Evolutionary conservation across 2,888 invertebrate genomes (phyloP).

Genomic region (Gortyna flavago): DNA sequence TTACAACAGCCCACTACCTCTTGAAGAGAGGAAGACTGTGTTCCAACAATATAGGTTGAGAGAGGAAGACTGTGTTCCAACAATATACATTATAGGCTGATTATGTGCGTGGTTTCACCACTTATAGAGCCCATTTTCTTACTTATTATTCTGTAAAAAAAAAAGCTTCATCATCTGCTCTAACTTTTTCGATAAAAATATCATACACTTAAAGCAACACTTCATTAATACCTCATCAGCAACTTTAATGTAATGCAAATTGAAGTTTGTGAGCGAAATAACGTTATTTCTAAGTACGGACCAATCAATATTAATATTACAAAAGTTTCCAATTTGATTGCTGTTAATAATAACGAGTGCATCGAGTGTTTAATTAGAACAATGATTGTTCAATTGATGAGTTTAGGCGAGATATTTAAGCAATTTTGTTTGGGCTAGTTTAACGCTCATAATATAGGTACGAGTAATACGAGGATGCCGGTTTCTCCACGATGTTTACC

Average conservation of each 20-base stretch:
- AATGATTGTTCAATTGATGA: conserved; percentile 29
- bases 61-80: no score
- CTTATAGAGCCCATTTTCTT: not conserved
- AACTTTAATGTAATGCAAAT: conserved; percentile 59
- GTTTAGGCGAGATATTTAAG: not conserved
- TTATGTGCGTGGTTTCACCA: not conserved
- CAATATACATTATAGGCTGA: no score
- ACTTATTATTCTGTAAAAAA: not conserved
- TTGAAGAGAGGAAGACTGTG: no score
- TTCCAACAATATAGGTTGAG: no score
- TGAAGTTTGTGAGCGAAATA: conserved; percentile 36
- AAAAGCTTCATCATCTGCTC: not conserved
- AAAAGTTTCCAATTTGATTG: conserved; percentile 46
- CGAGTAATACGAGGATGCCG: no score
- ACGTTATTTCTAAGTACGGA: conserved; percentile 26
- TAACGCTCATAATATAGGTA: no score
- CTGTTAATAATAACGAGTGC: conserved; percentile 27
- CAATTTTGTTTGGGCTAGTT: not conserved
- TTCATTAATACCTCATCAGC: conserved; percentile 28
- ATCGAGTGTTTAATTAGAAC: conserved; percentile 32
- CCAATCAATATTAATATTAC: conserved; percentile 54
- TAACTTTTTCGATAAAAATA: not conserved
- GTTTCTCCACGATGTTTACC: no score
- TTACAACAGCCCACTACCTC: no score
- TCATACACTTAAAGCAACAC: not conserved